A percentile compares a stretch with the other conserved stretches of the same genome.
Conservation (phyloP, 2,888 invertebrate genomes). For the Lingula anatina region DNA sequence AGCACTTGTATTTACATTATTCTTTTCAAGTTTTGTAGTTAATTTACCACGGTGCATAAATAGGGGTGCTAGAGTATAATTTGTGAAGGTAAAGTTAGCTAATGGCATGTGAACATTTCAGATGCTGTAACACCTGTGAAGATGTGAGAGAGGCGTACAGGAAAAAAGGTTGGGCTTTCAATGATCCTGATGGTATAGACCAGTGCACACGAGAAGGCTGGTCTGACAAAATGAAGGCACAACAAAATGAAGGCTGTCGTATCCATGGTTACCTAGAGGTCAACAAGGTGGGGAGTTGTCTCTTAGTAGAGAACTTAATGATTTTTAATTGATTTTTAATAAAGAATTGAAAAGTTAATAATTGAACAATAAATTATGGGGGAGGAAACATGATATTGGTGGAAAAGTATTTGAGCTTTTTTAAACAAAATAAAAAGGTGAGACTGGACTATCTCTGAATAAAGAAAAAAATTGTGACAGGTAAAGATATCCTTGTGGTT, state of each 20-base stretch:
- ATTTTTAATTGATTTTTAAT: background rate
- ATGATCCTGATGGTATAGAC: constrained; percentile 71
- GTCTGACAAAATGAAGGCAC: constrained; percentile 68
- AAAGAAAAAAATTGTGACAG: no score
- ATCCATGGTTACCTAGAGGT: constrained; percentile 92
- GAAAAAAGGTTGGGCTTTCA: constrained; percentile 78
- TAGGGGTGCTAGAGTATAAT: background rate
- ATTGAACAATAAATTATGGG: no score
- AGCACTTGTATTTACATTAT: background rate
- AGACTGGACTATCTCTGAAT: no score
- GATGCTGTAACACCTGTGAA: constrained; percentile 96
- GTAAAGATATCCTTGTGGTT: no score
- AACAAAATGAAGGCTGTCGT: constrained; percentile 90
- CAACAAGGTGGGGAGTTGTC: constrained; percentile 65
- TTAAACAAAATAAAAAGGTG: no score
- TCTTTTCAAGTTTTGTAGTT: background rate
- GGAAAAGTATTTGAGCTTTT: no score
- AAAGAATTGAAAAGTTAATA: background rate
- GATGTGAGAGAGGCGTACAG: constrained; percentile 92
- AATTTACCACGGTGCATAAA: background rate
- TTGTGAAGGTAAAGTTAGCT: background rate
- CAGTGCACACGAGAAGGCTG: constrained; percentile 86
- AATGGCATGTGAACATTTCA: no score
- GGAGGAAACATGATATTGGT: no score
- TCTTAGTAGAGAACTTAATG: background rate